Evolutionary conservation across 2,888 invertebrate species (phyloP), one percentile per base, ranked within the genome.

Genomic region (Coronaproctus castanopsis): DNA sequence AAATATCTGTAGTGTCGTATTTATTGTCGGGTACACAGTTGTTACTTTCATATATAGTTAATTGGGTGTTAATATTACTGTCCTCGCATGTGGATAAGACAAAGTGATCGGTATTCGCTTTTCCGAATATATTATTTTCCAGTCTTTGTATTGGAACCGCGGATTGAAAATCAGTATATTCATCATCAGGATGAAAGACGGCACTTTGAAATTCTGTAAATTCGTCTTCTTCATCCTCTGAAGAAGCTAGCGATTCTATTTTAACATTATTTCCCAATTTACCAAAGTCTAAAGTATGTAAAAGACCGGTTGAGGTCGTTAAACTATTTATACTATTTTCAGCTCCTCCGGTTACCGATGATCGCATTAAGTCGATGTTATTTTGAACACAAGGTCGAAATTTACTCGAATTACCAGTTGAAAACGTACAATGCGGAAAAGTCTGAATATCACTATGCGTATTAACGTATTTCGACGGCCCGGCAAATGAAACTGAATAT

Each of bases 121-220:
- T n/a, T n/a, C n/a, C n/a, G n/a, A n/a, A n/a, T n/a, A n/a, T n/a
- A n/a, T n/a, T n/a, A n/a, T n/a, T n/a, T n/a, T n/a, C n/a, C n/a
- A n/a, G n/a, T n/a, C n/a, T n/a, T n/a, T n/a, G n/a, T n/a, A n/a
- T n/a, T n/a, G n/a, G n/a, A n/a, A n/a, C n/a, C 14, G 62, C 62
- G 21, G 61, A 62, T 60, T 64, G 64, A 23, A 65, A 65, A 62
- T 64, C 62, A 3, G 60, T 57, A 55, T 64, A 65, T 36, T 65
- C 64, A 53, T 64, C 63, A 54, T 57, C 58, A 56, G 57, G 57
- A 18, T 54, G 52, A 54, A 62, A 53, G 49, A 62, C 57, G 19
- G 64, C 65, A 65, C 74, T 75, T 66, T 76, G 75, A 63, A 76
- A 76, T 24, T 76, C 76, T 1, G 73, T 71, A 64, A 76, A 76